Base-by-base conservation (phyloP, 1,140 invertebrate species). In the Heliconius nattereri region DNA sequence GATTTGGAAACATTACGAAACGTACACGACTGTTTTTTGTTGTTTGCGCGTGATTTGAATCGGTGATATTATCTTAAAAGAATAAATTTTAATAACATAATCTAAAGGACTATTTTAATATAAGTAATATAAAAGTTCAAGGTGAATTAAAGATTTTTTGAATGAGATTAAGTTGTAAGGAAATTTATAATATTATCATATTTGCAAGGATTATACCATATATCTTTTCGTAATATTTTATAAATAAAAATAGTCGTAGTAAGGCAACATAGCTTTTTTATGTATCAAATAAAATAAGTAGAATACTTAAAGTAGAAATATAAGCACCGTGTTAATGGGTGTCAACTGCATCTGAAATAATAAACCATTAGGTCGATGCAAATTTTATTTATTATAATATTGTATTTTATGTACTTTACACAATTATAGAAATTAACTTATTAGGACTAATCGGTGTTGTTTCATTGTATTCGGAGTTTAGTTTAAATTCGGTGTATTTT, bases 81-180 rank as follows among this genome's bases (percentile, higher is more conserved):
- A 16, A 66, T 66, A 66, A 66, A 66, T 66, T 66, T 66, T 66
- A 66, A 66, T 66, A 66, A 66, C 26, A 26, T 66, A 29, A 29
- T 6, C 9, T 26, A 29, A 66, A 66, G 60, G 60, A 66, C 60
- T 29, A 66, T 66, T 66, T 29, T 26, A 66, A 11, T 57, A n/a
- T 29, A 26, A 0, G 11, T 1, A 23, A 9, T 29, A 66, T 66
- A 66, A 66, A 26, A 66, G 60, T 66, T 66, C 60, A 66, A 66
- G 60, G 60, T 66, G 11, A 29, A 66, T 66, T 13, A 66, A 29
- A 29, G 2, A 29, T 66, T 66, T 23, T 60, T 20, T 3, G 54
- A 26, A 60, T 66, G 26, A 66, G n/a, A 66, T 29, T 66, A 23
- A 60, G 54, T 60, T 60, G 54, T 60, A 60, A n/a, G 60, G 13